A percentile compares a stretch with the other conserved stretches of the same genome.
Evolutionary conservation across 2,797 vertebrate species (phyloP).

Genomic region (Psittacula derbiana): DNA sequence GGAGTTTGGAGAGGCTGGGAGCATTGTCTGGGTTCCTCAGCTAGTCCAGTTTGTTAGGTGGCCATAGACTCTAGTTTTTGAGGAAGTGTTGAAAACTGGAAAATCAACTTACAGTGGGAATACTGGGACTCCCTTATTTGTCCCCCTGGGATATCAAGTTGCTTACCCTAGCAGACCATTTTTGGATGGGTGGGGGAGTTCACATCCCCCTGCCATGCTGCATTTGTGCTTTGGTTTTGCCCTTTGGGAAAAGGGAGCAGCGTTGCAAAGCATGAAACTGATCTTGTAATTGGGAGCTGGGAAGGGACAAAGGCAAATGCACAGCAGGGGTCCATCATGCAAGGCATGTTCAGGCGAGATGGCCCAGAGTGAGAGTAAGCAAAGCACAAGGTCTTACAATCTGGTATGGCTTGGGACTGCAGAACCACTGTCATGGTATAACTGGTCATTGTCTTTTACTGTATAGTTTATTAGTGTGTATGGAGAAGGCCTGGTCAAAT

Average conservation of each 20-base stretch:
- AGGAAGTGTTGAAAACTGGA: background rate
- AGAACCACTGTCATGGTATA: background rate
- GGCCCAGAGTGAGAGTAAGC: background rate
- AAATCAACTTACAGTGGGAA: background rate
- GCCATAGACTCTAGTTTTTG: background rate
- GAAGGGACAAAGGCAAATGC: background rate
- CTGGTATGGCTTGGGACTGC: background rate
- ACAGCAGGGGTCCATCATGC: background rate
- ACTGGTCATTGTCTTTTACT: background rate
- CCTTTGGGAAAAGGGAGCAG: background rate
- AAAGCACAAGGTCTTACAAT: background rate
- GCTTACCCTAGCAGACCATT: background rate
- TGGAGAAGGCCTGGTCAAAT: background rate
- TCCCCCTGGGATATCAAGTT: background rate
- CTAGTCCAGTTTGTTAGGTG: background rate
- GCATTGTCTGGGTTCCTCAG: background rate
- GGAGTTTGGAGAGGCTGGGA: background rate
- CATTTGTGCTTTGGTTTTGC: background rate
- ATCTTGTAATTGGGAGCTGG: background rate
- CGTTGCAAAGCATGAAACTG: background rate
- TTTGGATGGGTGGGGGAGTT: background rate
- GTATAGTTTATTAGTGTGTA: background rate
- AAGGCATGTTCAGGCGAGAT: background rate
- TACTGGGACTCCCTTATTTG: background rate
- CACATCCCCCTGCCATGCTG: background rate